phyloP scores from a whole-genome alignment of 2,797 vertebrate genomes.

The Cynopterus sphinx region DNA sequence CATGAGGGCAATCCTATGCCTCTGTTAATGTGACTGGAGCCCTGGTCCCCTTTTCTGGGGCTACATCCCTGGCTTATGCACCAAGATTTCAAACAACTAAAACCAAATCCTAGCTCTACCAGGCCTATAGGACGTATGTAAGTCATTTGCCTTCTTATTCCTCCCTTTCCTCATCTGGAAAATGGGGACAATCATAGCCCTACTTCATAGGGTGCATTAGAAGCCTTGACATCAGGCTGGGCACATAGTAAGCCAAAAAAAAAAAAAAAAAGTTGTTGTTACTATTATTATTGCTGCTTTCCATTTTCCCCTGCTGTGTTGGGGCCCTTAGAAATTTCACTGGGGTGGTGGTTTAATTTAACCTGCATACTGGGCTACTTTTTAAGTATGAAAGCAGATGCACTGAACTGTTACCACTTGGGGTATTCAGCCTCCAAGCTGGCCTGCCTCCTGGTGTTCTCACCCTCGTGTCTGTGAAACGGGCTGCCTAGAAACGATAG shows the following conservation, averaged over 20 bases:
- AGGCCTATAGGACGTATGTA: not conserved
- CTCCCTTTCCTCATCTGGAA: not conserved
- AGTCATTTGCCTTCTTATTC: not conserved
- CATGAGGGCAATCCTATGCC: not conserved
- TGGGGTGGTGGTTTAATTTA: not conserved
- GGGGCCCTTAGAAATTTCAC: not conserved
- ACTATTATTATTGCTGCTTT: not conserved
- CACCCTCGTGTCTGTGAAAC: rapidly evolving
- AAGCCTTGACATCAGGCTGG: not conserved
- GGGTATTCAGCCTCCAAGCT: not conserved
- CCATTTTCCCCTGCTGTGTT: not conserved
- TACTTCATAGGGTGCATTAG: not conserved
- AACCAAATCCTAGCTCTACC: not conserved
- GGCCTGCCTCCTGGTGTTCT: not conserved
- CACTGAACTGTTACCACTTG: not conserved
- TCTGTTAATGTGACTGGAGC: not conserved
- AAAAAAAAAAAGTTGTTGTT: too few relatives aligned
- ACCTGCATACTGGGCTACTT: not conserved
- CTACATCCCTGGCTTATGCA: not conserved
- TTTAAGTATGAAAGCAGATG: not conserved
- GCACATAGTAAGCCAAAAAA: not conserved
- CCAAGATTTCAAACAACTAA: not conserved
- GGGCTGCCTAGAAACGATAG: not conserved
- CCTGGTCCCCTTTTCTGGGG: not conserved
- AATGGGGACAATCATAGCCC: not conserved